A percentile compares a stretch with the other conserved stretches of the same genome.
These are phyloP conservation scores for Lymantria monacha DNA, from an alignment of 2,888 invertebrate species.

Conservation along the genomic window DNA sequence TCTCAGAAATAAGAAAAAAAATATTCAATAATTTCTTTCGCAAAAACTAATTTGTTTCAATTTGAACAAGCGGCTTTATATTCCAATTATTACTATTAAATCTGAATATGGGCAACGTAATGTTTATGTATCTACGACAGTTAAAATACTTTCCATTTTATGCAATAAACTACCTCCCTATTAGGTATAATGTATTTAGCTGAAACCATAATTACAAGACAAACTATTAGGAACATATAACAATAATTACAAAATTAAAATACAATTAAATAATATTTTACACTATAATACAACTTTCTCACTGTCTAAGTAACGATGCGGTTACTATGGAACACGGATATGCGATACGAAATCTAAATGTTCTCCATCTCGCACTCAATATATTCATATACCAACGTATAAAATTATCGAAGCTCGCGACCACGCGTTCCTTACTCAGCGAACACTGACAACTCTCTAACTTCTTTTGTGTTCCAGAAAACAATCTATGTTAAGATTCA, in stretches of 20 bases:
- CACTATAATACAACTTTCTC: slow-evolving; percentile 58
- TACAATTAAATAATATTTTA: slow-evolving; percentile 64
- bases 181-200: slow-evolving; percentile 48
- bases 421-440: slow-evolving; percentile 26
- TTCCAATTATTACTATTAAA: neutral
- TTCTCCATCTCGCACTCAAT: slow-evolving; percentile 28
- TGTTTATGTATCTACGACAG: slow-evolving; percentile 1
- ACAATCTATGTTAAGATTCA: slow-evolving; percentile 45
- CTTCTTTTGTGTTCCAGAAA: slow-evolving; percentile 35
- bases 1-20: slow-evolving; percentile 10
- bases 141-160: slow-evolving; percentile 33
- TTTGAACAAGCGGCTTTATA: neutral
- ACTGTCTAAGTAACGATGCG: slow-evolving; percentile 23
- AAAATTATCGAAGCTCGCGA: slow-evolving; percentile 38
- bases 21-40: neutral
- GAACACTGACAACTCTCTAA: slow-evolving; percentile 36
- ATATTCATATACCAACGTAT: slow-evolving; percentile 43
- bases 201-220: slow-evolving; percentile 63
- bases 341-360: slow-evolving; percentile 18
- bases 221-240: slow-evolving; percentile 79
- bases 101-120: neutral
- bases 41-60: neutral
- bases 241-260: slow-evolving; percentile 70
- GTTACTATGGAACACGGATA: slow-evolving; percentile 13
- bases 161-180: slow-evolving; percentile 44